Conservation (phyloP, 2,113 vertebrate genomes). For the Epinephelus fuscoguttatus region DNA sequence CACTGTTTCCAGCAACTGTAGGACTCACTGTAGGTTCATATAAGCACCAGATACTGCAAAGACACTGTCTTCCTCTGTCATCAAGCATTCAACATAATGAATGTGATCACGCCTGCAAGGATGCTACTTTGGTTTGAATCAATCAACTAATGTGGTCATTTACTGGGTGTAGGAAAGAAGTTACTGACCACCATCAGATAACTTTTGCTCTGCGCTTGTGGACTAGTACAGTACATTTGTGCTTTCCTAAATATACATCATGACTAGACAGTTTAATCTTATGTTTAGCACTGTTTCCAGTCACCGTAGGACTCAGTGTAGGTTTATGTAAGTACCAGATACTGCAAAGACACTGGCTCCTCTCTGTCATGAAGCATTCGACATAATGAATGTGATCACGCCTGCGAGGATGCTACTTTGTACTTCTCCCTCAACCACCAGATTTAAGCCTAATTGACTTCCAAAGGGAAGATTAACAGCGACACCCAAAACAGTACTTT, state of each 20-base stretch:
- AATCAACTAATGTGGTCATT: background rate
- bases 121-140: constrained; percentile 26
- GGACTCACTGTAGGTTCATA: background rate
- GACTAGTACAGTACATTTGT: background rate
- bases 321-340: constrained; percentile 6
- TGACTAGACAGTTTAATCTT: background rate
- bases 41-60: background rate
- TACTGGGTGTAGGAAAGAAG: background rate
- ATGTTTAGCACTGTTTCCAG: background rate
- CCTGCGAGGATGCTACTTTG: constrained; percentile 20
- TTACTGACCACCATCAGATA: background rate
- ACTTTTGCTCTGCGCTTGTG: background rate
- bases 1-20: background rate
- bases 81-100: constrained; percentile 26
- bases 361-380: constrained; percentile 24
- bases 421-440: constrained; percentile 29
- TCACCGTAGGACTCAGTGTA: background rate
- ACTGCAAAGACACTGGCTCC: background rate
- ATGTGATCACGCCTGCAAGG: constrained; percentile 4
- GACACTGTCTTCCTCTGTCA: constrained; percentile 1
- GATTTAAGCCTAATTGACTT: background rate
- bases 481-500: constrained; percentile 27
- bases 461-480: constrained; percentile 1
- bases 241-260: background rate
- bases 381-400: constrained; percentile 30